Evolutionary conservation across 2,113 vertebrate species (phyloP), one percentile per base, ranked within the genome.

Genomic region (Boleophthalmus pectinirostris): DNA sequence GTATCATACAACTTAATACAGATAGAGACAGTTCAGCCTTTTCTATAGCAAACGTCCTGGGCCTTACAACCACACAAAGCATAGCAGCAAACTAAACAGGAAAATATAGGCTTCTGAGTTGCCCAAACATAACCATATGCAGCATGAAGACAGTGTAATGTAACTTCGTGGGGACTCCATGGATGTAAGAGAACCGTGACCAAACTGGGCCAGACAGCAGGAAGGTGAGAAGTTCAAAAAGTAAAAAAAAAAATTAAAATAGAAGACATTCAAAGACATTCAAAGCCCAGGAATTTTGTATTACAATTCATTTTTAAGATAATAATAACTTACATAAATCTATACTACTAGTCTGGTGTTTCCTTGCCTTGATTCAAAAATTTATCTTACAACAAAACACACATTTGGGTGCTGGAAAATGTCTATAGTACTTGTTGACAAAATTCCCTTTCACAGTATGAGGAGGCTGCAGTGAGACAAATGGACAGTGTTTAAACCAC

Each of bases 1-100:
- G 65, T 82, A 82, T 86, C 82, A 43, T 86, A 90, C 85, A 90
- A 54, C 67, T 63, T 81, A 72, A 80, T 69, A 73, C 75, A 76
- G 66, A 79, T 77, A 86, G 46, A 68, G 56, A 75, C 54, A 60
- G 57, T 16, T 33, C 57, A 60, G 5, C 25, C 14, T 29, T 61
- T 16, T 18, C 25, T 61, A 33, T 13, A 1, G 24, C 8, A 25
- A 61, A 18, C 25, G 6, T 70, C 79, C n/a, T 88, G 74, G 81
- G 81, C 82, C 78, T 74, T 76, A 78, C 51, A 21, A 54, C n/a
- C 82, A 76, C n/a, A 81, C 77, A 67, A 73, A 85, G 80, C 72
- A 12, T 80, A 56, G 65, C 13, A 21, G 79, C 29, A 68, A 75
- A 18, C 8, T n/a, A 3, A 75, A 72, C 61, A 43, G 57, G 21